Conservation (phyloP, 2,797 vertebrate species). For the Danio jaintianensis region DNA sequence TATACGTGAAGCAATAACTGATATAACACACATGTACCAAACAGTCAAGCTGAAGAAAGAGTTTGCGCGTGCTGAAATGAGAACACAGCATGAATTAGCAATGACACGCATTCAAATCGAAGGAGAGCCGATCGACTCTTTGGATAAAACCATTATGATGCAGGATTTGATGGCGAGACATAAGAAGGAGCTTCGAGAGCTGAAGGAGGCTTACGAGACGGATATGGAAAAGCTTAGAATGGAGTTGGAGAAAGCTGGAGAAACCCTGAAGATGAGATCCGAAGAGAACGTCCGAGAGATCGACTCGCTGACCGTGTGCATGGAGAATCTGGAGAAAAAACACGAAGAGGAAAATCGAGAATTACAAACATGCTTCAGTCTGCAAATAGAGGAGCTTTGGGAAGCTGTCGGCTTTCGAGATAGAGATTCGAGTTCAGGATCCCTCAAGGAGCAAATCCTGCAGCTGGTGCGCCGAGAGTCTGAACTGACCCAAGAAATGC, state of each 20-base stretch:
- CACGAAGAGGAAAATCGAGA: constrained; percentile 71
- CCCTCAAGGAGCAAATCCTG: constrained; percentile 76
- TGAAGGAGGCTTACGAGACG: constrained; percentile 75
- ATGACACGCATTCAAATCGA: constrained; percentile 70
- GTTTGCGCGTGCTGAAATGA: too few relatives aligned
- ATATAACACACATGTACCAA: constrained; percentile 70
- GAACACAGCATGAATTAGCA: background rate
- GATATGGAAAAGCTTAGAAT: constrained; percentile 73
- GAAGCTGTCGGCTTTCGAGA: constrained; percentile 59
- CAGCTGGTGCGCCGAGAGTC: constrained; percentile 78
- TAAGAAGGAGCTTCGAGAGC: constrained; percentile 74
- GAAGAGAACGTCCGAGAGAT: constrained; percentile 80
- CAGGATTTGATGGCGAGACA: constrained; percentile 75
- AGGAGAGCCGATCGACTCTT: constrained; percentile 72
- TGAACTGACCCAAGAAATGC: constrained; percentile 76
- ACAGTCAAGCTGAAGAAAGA: too few relatives aligned
- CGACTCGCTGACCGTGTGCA: constrained; percentile 73
- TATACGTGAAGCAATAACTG: constrained; percentile 74
- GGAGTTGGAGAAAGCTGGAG: constrained; percentile 68
- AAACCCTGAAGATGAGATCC: constrained; percentile 70
- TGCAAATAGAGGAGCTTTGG: constrained; percentile 76
- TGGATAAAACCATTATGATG: constrained; percentile 74
- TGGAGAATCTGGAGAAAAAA: constrained; percentile 80
- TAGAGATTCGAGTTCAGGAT: constrained; percentile 19
- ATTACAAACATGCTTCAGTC: constrained; percentile 69